phyloP scores from a whole-genome alignment of 2,797 vertebrate genomes.

The Sebastes oblongus region DNA sequence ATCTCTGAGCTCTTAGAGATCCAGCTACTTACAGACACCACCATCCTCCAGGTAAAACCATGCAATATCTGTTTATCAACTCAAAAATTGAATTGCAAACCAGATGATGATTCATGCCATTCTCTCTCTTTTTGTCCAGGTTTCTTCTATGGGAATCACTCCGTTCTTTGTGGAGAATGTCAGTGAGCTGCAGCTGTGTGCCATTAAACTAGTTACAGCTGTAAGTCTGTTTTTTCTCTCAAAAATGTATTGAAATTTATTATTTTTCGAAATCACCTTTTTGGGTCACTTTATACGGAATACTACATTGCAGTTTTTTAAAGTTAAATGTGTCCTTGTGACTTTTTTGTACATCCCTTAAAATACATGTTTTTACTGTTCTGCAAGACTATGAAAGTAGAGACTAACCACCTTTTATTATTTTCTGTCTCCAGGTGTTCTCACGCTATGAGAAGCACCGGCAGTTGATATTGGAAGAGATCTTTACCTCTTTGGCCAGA shows the following conservation, averaged over 20 bases:
- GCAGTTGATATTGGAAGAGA: slow-evolving; percentile 96
- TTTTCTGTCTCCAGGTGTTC: slow-evolving; percentile 85
- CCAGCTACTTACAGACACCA: slow-evolving; percentile 96
- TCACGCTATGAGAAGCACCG: slow-evolving; percentile 98
- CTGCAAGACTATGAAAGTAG: neutral
- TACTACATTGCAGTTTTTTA: neutral
- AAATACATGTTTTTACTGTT: neutral
- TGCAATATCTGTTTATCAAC: neutral
- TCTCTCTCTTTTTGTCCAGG: slow-evolving; percentile 69
- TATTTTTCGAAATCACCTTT: neutral
- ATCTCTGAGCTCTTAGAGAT: slow-evolving; percentile 95
- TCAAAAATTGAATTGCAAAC: neutral
- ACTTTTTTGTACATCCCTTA: neutral
- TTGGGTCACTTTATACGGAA: neutral
- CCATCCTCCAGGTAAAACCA: slow-evolving; percentile 91
- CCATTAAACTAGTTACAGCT: slow-evolving; percentile 97
- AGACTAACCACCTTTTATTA: neutral
- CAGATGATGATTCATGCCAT: neutral
- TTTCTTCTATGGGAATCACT: slow-evolving; percentile 98
- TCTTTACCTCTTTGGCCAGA: slow-evolving; percentile 96
- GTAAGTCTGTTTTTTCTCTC: slow-evolving; percentile 78
- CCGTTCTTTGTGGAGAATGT: slow-evolving; percentile 99
- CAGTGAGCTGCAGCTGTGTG: slow-evolving; percentile 95
- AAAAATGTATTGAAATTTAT: neutral
- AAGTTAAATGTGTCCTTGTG: neutral